Base-by-base conservation (phyloP, 1,140 invertebrate genomes). In the Calosoma granatense region DNA sequence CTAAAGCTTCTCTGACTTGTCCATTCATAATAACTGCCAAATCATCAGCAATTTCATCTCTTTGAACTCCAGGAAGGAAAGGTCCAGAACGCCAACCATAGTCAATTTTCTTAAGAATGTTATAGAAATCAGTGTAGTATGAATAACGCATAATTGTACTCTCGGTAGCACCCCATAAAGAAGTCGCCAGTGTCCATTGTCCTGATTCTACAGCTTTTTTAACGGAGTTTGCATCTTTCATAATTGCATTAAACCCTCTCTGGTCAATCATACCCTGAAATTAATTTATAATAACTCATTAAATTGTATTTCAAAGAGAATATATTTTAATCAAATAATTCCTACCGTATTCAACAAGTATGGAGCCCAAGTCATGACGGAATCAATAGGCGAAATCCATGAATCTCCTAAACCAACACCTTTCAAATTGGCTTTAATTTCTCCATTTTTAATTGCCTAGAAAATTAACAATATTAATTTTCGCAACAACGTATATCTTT, bases 371-470 rank as follows among this genome's bases (percentile, higher is more conserved):
- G 84, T 86, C 51, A 85, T 68, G 0, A 87, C 84, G 15, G 85
- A 85, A 66, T 92, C 88, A 43, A 92, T 80, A 0, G 90, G 90
- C 15, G 84, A 87, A 53, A 92, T 89, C 90, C 90, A 94, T 0
- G 88, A 82, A 70, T 93, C 90, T 1, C 90, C 90, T 66, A 94
- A 76, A 0, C 81, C 86, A 11, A 93, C 80, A 1, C 89, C 90
- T 60, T 77, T 77, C 39, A 94, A 78, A 60, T 88, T 88, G 41
- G 81, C 84, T 20, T 75, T 74, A 1, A 94, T 80, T 51, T 74
- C 76, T 1, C 80, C 82, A 1, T 66, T 67, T 61, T 80, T 60
- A 60, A 87, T 81, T 41, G 83, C 85, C 82, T 90, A 63, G 22
- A 70, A 65, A 60, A 43, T 56, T 61, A 66, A 71, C 64, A n/a